Percentiles rank a stretch among this genome's conserved stretches.
phyloP scores from a whole-genome alignment of 2,113 vertebrate genomes.

The Numenius arquata region DNA sequence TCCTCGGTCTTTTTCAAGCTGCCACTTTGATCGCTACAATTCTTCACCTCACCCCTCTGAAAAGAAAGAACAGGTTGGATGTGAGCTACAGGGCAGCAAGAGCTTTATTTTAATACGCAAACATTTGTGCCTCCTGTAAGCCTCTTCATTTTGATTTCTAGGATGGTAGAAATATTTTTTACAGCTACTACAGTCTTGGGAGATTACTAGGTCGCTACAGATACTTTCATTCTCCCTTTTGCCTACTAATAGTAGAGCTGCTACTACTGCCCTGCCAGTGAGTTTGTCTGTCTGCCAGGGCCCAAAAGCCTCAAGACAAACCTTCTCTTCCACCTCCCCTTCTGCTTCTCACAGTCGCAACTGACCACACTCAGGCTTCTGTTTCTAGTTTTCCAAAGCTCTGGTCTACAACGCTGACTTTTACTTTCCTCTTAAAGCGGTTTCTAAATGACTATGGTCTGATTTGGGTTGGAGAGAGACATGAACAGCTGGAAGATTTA shows the following conservation, averaged over 20 bases:
- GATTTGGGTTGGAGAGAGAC: constrained; percentile 84
- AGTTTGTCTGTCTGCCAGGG: background rate
- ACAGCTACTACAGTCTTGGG: background rate
- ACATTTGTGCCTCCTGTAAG: background rate
- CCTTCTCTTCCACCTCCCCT: background rate
- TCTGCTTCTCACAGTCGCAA: background rate
- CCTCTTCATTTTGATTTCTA: background rate
- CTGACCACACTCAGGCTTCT: background rate
- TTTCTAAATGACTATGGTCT: constrained; percentile 91
- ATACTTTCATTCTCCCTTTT: background rate
- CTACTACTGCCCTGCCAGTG: background rate
- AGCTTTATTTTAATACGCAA: background rate
- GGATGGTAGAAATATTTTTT: background rate
- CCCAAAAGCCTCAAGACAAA: background rate
- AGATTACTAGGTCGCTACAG: background rate
- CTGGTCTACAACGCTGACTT: background rate
- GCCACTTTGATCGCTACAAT: background rate
- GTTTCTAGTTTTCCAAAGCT: background rate
- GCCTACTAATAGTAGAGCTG: background rate
- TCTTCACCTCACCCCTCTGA: background rate
- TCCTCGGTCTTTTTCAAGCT: background rate
- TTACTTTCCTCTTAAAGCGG: constrained; percentile 55
- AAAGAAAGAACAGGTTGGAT: background rate
- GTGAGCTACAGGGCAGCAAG: background rate
- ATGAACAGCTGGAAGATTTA: background rate